phyloP scores from a whole-genome alignment of 2,113 vertebrate genomes.

The Carettochelys insculpta region DNA sequence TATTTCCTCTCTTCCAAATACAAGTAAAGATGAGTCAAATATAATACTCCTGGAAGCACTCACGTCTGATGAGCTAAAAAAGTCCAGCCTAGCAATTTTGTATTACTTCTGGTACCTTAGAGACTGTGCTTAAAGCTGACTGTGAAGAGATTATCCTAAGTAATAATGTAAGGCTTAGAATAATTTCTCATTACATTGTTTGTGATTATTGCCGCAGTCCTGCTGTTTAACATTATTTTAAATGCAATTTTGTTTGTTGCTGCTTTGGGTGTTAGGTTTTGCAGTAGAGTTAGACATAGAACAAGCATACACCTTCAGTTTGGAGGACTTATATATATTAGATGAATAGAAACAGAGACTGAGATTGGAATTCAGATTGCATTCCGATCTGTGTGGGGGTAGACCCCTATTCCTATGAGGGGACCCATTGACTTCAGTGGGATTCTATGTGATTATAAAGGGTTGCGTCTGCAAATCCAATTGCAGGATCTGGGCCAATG shows the following conservation, averaged over 20 bases:
- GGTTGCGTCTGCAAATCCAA: neutral
- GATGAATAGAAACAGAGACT: neutral
- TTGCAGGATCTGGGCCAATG: neutral
- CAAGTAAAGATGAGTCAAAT: neutral
- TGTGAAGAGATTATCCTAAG: neutral
- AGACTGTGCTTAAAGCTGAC: neutral
- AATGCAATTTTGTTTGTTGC: neutral
- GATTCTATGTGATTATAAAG: neutral
- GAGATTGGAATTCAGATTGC: neutral
- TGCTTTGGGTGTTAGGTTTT: neutral
- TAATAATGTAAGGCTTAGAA: neutral
- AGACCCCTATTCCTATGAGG: neutral
- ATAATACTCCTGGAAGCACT: neutral
- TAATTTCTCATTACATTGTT: neutral
- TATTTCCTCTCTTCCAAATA: neutral
- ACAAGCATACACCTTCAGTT: neutral
- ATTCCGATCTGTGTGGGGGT: neutral
- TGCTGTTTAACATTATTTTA: neutral
- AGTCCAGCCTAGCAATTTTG: neutral
- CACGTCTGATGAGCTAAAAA: neutral
- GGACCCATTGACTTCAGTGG: neutral
- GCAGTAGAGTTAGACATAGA: neutral
- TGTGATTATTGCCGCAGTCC: neutral
- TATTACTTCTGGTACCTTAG: neutral
- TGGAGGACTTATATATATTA: neutral